A percentile compares a stretch with the other conserved stretches of the same genome.
Conservation (phyloP, 1,140 invertebrate genomes). For the Apolygus lucorum region DNA sequence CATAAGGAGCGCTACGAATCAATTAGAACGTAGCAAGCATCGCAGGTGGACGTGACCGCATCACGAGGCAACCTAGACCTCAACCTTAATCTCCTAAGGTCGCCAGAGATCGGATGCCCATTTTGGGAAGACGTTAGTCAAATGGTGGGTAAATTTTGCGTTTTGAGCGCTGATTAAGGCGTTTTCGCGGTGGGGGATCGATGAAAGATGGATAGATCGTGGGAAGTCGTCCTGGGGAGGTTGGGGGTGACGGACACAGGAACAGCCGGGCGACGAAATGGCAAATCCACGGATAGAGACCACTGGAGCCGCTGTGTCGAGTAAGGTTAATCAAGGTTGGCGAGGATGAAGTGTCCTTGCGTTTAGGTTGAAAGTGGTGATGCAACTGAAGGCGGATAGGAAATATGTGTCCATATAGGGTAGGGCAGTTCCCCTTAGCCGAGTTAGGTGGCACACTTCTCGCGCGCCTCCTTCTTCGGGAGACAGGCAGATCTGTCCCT, state of each 20-base stretch:
- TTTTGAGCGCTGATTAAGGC: too few relatives aligned
- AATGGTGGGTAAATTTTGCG: too few relatives aligned
- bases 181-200: too few relatives aligned
- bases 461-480: not conserved
- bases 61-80: not conserved
- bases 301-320: not conserved
- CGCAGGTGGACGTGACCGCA: not conserved
- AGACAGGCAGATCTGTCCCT: not conserved
- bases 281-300: not conserved
- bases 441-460: conserved; percentile 10
- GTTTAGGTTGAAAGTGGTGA: not conserved
- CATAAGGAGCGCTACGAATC: not conserved
- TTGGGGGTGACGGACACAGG: too few relatives aligned
- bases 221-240: too few relatives aligned
- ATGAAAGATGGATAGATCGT: too few relatives aligned
- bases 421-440: conserved; percentile 14
- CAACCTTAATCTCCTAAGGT: conserved; percentile 8
- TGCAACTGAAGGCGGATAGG: conserved; percentile 13
- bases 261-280: not conserved
- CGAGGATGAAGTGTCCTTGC: conserved; percentile 11
- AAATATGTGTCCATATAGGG: conserved; percentile 16
- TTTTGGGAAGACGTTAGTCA: too few relatives aligned
- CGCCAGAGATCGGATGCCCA: too few relatives aligned
- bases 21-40: not conserved
- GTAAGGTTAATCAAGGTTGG: conserved; percentile 16